phyloP scores from a whole-genome alignment of 2,797 vertebrate species.

The Onychomys leucogaster region DNA sequence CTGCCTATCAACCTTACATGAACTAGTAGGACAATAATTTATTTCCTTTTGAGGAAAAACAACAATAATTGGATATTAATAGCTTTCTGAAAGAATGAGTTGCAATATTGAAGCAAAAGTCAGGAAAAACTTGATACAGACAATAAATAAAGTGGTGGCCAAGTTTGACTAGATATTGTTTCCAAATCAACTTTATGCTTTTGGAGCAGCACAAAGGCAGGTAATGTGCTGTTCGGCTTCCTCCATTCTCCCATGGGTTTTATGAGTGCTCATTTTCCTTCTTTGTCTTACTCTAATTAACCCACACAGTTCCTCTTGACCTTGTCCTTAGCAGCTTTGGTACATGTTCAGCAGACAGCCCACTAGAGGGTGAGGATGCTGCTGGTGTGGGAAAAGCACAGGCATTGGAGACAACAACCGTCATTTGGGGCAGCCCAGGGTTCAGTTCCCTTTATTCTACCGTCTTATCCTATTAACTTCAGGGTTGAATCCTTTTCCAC shows the following conservation, averaged over 20 bases:
- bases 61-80: neutral
- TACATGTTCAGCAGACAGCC: too few species aligned
- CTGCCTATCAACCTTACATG: neutral
- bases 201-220: neutral
- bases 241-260: neutral
- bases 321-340: neutral
- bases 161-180: neutral
- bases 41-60: neutral
- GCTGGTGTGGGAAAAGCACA: too few species aligned
- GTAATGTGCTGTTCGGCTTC: too few species aligned
- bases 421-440: neutral
- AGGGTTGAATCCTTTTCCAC: neutral
- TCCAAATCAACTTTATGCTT: neutral
- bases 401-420: too few species aligned
- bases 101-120: neutral
- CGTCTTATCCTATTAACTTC: neutral
- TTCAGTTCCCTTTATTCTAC: neutral
- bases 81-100: neutral
- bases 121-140: neutral
- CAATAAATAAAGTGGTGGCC: neutral
- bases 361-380: neutral
- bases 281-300: neutral
- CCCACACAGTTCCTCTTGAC: neutral
- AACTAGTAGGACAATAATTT: neutral
- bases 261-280: too few species aligned